These are phyloP conservation scores for Phorcus lineatus DNA, from an alignment of 2,888 invertebrate genomes.

Conservation along the genomic window DNA sequence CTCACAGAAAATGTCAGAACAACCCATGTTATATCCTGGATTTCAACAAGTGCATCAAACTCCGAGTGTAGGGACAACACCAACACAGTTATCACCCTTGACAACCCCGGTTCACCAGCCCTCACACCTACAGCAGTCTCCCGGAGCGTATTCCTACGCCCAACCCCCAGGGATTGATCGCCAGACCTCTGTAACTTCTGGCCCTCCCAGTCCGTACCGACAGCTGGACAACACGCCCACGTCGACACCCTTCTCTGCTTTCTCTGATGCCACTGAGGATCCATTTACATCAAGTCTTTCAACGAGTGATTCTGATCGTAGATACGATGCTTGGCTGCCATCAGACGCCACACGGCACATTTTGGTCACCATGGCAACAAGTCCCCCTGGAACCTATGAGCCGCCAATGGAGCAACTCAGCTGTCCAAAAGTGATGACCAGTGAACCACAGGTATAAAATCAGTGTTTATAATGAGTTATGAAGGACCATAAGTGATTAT, in stretches of 20 bases:
- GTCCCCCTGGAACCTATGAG: slow-evolving; percentile 83
- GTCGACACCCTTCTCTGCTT: slow-evolving; percentile 36
- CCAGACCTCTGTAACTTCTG: slow-evolving; percentile 30
- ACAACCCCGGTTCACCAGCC: slow-evolving; percentile 58
- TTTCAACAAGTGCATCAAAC: slow-evolving; percentile 23
- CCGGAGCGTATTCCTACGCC: not conserved
- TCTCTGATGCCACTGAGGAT: slow-evolving; percentile 51
- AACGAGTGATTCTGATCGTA: slow-evolving; percentile 70
- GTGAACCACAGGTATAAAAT: slow-evolving; percentile 87
- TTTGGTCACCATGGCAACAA: slow-evolving; percentile 79
- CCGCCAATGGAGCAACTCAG: slow-evolving; percentile 86
- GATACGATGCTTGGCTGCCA: slow-evolving; percentile 83
- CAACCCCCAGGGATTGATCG: slow-evolving; percentile 18
- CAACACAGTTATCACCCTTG: slow-evolving; percentile 58
- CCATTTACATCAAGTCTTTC: slow-evolving; percentile 65
- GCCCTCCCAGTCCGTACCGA: slow-evolving; percentile 48
- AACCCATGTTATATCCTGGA: not conserved
- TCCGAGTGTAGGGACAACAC: slow-evolving; percentile 44
- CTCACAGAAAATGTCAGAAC: not conserved
- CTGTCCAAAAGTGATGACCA: slow-evolving; percentile 88
- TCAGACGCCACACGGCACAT: slow-evolving; percentile 84
- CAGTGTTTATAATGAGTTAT: too few species aligned
- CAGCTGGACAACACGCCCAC: slow-evolving; percentile 38
- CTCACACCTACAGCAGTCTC: slow-evolving; percentile 10
- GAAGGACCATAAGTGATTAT: too few species aligned